Percentiles rank a stretch among this genome's conserved stretches.
These are phyloP conservation scores for Halictus ligatus DNA, from an alignment of 2,888 invertebrate species.

Conservation along the genomic window DNA sequence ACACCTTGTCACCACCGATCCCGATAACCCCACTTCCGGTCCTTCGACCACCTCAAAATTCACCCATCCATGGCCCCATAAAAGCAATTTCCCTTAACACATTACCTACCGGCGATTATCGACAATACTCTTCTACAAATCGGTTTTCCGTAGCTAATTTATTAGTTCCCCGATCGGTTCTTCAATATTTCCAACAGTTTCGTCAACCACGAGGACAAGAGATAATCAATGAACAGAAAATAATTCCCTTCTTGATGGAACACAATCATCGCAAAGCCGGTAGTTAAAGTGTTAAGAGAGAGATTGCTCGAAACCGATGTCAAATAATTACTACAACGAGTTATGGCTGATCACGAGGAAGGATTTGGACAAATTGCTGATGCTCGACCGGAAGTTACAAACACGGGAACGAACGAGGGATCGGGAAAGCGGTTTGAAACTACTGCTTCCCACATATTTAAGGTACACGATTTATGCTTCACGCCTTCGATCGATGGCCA, in stretches of 20 bases:
- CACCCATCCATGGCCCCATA: neutral
- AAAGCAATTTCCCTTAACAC: slow-evolving; percentile 1
- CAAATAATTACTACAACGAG: slow-evolving; percentile 70
- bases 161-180: neutral
- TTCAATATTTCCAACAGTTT: neutral
- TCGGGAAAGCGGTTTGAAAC: slow-evolving; percentile 56
- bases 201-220: neutral
- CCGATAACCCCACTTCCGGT: slow-evolving; percentile 34
- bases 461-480: slow-evolving; percentile 58
- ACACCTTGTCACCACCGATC: neutral
- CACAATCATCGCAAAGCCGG: neutral
- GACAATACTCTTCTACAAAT: neutral
- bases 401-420: slow-evolving; percentile 31
- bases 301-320: slow-evolving; percentile 67
- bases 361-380: slow-evolving; percentile 72
- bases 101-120: neutral
- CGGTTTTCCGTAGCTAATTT: neutral
- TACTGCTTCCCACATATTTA: slow-evolving; percentile 73
- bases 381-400: slow-evolving; percentile 68
- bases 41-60: slow-evolving; percentile 29
- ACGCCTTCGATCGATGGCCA: neutral
- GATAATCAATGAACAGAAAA: neutral
- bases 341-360: slow-evolving; percentile 75
- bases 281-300: neutral
- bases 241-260: neutral